These are phyloP conservation scores for Clinocottus analis DNA, from an alignment of 2,113 vertebrate species.

Conservation along the genomic window DNA sequence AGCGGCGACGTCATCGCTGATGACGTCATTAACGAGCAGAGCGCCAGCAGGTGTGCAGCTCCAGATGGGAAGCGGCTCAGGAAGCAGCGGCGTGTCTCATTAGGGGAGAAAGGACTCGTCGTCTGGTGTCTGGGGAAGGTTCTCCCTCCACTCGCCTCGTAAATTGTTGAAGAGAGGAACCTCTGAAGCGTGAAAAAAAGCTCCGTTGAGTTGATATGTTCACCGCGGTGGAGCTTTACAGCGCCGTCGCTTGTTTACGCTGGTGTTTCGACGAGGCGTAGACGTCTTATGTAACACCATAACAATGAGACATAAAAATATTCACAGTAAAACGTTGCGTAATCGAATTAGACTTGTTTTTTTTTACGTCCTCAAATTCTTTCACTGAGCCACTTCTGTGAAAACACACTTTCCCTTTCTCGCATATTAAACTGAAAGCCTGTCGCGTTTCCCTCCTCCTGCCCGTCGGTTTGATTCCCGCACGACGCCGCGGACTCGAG, in stretches of 20 bases:
- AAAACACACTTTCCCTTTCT: background rate
- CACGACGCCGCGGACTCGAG: constrained; percentile 14
- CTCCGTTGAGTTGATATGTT: background rate
- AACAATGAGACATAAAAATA: background rate
- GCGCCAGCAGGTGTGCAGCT: constrained; percentile 31
- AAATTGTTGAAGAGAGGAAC: background rate
- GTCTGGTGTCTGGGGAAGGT: constrained; percentile 14
- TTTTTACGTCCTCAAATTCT: background rate
- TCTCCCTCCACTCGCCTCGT: background rate
- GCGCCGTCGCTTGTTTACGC: background rate
- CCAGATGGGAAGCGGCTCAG: constrained; percentile 35
- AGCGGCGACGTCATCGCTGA: background rate
- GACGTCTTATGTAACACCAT: constrained; percentile 11
- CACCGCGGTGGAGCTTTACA: background rate
- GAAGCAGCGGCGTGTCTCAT: constrained; percentile 55
- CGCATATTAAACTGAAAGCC: constrained; percentile 6
- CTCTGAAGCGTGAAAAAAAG: background rate
- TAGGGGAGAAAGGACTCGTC: constrained; percentile 30
- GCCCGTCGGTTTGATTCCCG: background rate
- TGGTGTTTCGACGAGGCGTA: background rate
- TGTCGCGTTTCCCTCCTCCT: constrained; percentile 17
- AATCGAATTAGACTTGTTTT: background rate
- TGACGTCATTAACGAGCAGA: constrained; percentile 35
- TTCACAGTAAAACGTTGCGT: background rate
- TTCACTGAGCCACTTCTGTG: background rate